phyloP scores from a whole-genome alignment of 1,140 invertebrate genomes.

The Drosophila pseudoobscura region DNA sequence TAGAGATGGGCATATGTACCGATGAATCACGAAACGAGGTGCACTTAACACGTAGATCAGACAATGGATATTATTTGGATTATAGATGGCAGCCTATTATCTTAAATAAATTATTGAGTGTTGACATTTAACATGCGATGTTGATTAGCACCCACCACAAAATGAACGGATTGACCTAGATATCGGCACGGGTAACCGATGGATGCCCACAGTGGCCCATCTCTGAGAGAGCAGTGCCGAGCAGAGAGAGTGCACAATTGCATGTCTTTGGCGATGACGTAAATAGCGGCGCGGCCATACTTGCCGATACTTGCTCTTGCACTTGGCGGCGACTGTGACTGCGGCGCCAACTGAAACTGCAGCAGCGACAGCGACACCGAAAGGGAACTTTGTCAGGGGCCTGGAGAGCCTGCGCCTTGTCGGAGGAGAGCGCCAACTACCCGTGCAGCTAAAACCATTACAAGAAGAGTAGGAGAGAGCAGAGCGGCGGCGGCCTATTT shows the following conservation, averaged over 20 bases:
- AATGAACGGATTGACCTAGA: no score
- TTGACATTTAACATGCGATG: no score
- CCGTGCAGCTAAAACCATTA: conserved; percentile 29
- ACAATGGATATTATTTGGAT: no score
- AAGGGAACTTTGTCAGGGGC: no score
- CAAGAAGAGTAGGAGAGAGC: conserved; percentile 22
- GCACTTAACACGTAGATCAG: conserved; percentile 1
- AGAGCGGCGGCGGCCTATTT: conserved; percentile 68
- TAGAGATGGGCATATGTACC: conserved; percentile 5
- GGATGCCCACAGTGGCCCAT: neutral
- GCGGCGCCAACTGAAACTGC: conserved; percentile 4
- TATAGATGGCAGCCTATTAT: no score
- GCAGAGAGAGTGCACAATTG: conserved; percentile 13
- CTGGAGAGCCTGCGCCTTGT: conserved; percentile 25
- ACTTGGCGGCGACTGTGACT: conserved; percentile 51
- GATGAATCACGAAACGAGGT: conserved; percentile 16
- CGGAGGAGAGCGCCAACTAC: conserved; percentile 45
- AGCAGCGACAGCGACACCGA: no score
- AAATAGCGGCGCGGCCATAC: conserved; percentile 51
- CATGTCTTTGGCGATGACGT: conserved; percentile 51
- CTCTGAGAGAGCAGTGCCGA: conserved; percentile 1
- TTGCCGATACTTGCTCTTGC: conserved; percentile 63
- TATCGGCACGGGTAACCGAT: neutral
- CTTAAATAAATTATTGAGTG: no score
- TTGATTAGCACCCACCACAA: no score